Evolutionary conservation across 2,888 invertebrate species (phyloP), one percentile per base, ranked within the genome.

Genomic region (Atrina japonica): DNA sequence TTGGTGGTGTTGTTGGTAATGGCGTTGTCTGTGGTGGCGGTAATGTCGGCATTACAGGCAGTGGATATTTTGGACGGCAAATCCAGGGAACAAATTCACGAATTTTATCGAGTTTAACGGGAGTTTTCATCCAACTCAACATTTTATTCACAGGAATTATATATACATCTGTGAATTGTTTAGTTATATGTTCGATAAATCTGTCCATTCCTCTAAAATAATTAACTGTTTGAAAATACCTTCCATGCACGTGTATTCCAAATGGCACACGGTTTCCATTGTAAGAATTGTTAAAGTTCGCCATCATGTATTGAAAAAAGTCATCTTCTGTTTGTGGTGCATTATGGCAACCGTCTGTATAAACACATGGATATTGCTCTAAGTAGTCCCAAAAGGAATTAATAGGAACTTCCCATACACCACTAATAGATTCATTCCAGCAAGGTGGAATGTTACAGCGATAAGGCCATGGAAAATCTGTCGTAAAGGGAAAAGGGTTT

Each of bases 321-420:
- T 67, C 66, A 25, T 67, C 56, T 5, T 66, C 63, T 5, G 56
- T 66, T 14, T 40, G 50, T 14, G 71, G 67, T 5, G 49, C 23
- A 23, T 67, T 63, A 25, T 66, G 52, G 45, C 71, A 72, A 21
- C 63, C 50, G 41, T 72, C 71, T 25, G 64, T 53, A 21, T 58
- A 67, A 16, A 63, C 61, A 47, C 71, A 72, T 16, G 66, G 66
- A n/a, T 49, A 63, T 11, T 55, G 25, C 3, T 52, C 27, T 25
- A 55, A 67, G 25, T 47, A 67, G 50, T 72, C 71, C 27, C 52
- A 67, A 50, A 72, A 35, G 3, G 67, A 55, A 35, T 72, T 72
- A 6, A 72, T 72, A 3, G 71, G 71, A 0, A 72, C 67, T 35
- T 66, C 66, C 71, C 71, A 72, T 23, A 72, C 66, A n/a, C 58